Percentiles rank a stretch among this genome's conserved stretches.
phyloP scores from a whole-genome alignment of 2,113 vertebrate genomes.

The Alexandromys fortis region DNA sequence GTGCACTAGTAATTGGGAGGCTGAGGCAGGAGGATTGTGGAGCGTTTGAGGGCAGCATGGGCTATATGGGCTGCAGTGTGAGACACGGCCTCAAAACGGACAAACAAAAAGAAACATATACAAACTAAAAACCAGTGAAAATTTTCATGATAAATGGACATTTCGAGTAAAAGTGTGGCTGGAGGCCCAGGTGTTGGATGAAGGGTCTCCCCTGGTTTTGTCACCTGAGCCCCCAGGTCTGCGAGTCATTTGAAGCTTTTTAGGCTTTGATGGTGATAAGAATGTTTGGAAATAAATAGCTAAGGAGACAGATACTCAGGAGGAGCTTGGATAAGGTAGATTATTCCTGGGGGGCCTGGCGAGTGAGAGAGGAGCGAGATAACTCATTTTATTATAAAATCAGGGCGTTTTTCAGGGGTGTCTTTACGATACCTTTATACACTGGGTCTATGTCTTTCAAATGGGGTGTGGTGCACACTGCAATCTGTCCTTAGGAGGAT shows the following conservation, averaged over 20 bases:
- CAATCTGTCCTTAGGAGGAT: not conserved
- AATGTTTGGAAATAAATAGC: not conserved
- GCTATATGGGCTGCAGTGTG: not conserved
- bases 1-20: not conserved
- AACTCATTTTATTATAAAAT: not conserved
- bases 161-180: not conserved
- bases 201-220: not conserved
- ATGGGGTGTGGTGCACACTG: not conserved
- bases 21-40: not conserved
- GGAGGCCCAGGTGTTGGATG: not conserved
- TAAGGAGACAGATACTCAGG: not conserved
- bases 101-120: not conserved
- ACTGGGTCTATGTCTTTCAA: not conserved
- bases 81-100: not conserved
- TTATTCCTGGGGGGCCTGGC: not conserved
- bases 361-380: not conserved
- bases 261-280: not conserved
- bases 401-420: not conserved
- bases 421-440: not conserved
- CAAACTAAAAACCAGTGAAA: not conserved
- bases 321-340: not conserved
- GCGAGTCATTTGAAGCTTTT: constrained; percentile 19
- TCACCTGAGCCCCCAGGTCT: not conserved
- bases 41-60: not conserved
- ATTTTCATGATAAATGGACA: not conserved